These are phyloP conservation scores for Amphimallon solstitiale DNA, from an alignment of 2,888 invertebrate species.

Conservation along the genomic window DNA sequence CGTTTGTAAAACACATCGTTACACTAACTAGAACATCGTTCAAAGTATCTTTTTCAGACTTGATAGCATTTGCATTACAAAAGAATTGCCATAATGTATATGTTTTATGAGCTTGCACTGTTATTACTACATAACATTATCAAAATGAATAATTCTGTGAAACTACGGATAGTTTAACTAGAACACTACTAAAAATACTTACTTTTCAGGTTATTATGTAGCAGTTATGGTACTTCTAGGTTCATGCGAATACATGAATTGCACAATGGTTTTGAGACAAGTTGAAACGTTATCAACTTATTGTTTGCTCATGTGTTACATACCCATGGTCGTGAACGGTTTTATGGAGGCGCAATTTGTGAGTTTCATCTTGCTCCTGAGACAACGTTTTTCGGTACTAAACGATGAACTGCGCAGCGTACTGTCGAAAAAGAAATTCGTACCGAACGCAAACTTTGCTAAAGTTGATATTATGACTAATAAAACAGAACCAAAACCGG, in stretches of 20 bases:
- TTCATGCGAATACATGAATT: constrained; percentile 42
- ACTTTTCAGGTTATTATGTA: constrained; percentile 17
- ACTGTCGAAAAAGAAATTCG: constrained; percentile 4
- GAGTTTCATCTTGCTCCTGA: constrained; percentile 31
- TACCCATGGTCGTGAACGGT: constrained; percentile 40
- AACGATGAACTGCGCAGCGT: constrained; percentile 35
- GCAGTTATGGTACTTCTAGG: constrained; percentile 16
- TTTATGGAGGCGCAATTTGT: constrained; percentile 42
- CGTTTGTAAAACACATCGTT: no score
- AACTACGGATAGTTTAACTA: no score
- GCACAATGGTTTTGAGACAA: constrained; percentile 42
- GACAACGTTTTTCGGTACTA: constrained; percentile 38
- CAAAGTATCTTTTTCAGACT: no score
- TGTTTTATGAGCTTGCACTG: no score
- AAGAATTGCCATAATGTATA: no score
- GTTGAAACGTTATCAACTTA: constrained; percentile 38
- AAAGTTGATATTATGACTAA: constrained; percentile 10
- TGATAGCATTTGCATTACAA: no score
- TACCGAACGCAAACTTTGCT: neutral
- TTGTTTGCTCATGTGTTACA: constrained; percentile 42
- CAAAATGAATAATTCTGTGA: no score
- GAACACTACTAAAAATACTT: no score
- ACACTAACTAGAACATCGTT: no score
- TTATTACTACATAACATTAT: no score
- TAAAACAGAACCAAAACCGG: neutral